Evolutionary conservation across 2,888 invertebrate genomes (phyloP).

Genomic region (Limulus polyphemus): DNA sequence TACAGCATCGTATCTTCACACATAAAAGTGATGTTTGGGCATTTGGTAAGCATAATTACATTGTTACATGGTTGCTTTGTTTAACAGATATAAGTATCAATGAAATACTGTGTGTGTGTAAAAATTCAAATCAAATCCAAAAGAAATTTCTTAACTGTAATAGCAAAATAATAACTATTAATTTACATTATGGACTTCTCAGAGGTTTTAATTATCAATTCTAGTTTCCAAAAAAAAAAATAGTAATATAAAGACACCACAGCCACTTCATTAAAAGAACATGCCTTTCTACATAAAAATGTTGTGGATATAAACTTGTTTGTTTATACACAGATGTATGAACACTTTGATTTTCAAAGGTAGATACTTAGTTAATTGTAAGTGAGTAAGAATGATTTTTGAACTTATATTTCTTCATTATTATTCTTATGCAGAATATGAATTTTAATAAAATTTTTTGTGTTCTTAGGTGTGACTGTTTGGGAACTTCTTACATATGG

Average conservation of each 20-base stretch:
- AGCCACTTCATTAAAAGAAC: too few relatives aligned
- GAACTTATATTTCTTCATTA: not conserved
- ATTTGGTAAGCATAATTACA: conserved; percentile 45
- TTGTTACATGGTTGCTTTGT: not conserved
- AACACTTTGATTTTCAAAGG: not conserved
- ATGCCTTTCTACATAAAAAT: too few relatives aligned
- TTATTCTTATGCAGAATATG: not conserved
- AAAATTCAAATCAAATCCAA: too few relatives aligned
- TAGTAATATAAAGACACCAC: too few relatives aligned
- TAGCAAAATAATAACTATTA: too few relatives aligned
- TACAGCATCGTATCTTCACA: conserved; percentile 87
- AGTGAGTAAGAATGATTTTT: not conserved
- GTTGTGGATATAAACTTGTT: too few relatives aligned
- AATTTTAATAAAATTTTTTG: not conserved
- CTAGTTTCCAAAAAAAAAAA: too few relatives aligned
- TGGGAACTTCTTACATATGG: conserved; percentile 97
- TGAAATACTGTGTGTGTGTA: conserved; percentile 75
- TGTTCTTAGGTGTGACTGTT: conserved; percentile 60
- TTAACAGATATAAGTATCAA: too few relatives aligned
- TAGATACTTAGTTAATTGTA: not conserved
- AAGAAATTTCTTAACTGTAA: too few relatives aligned
- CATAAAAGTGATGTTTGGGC: conserved; percentile 99
- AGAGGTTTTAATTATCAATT: too few relatives aligned
- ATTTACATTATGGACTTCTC: too few relatives aligned
- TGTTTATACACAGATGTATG: too few relatives aligned